phyloP scores from a whole-genome alignment of 2,888 invertebrate genomes.

The Euclidia mi region DNA sequence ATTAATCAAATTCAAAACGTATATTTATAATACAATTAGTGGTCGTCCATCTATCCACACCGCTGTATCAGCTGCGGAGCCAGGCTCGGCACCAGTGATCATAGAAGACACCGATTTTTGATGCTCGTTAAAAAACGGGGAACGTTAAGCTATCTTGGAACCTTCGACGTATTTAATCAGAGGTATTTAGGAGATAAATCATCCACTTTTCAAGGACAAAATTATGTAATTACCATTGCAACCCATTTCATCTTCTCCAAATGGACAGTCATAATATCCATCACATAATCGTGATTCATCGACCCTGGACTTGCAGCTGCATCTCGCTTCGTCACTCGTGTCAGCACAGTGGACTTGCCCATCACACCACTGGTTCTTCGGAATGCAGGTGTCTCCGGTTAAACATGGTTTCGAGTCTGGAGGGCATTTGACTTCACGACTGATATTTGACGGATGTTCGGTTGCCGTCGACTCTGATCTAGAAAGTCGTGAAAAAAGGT shows the following conservation, averaged over 20 bases:
- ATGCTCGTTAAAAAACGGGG: too few relatives aligned
- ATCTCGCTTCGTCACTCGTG: conserved; percentile 94
- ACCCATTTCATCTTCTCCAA: conserved; percentile 94
- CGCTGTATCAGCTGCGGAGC: too few relatives aligned
- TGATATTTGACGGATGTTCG: conserved; percentile 50
- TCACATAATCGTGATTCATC: conserved; percentile 93
- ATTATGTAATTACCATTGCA: conserved; percentile 95
- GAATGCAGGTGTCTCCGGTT: conserved; percentile 87
- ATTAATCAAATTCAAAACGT: too few relatives aligned
- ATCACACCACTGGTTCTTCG: conserved; percentile 92
- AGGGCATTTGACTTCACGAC: conserved; percentile 72
- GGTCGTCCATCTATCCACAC: too few relatives aligned
- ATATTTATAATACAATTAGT: too few relatives aligned
- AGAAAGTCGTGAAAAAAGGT: conserved; percentile 20
- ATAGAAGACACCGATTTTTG: too few relatives aligned
- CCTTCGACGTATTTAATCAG: too few relatives aligned
- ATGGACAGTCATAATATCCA: conserved; percentile 95
- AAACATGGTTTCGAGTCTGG: conserved; percentile 70
- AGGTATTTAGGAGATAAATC: too few relatives aligned
- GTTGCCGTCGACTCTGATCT: conserved; percentile 54
- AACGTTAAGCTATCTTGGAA: too few relatives aligned
- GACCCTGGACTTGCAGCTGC: conserved; percentile 93
- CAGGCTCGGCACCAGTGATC: too few relatives aligned
- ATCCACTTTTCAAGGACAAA: too few relatives aligned
- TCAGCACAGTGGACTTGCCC: conserved; percentile 93